phyloP scores from a whole-genome alignment of 53 echinoderm and acorn worm species.

The Echinometra lucunter region DNA sequence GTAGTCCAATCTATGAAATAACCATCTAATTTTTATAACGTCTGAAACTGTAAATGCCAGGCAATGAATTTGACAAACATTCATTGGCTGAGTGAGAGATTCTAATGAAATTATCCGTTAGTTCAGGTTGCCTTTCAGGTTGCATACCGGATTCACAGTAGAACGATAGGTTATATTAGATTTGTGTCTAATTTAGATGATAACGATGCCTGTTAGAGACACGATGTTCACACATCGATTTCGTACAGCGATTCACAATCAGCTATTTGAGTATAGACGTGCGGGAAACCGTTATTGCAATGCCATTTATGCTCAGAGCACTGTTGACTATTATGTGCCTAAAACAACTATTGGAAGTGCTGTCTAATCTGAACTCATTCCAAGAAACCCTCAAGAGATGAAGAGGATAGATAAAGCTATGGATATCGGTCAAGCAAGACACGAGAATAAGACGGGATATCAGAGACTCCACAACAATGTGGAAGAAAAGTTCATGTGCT shows the following conservation, averaged over 20 bases:
- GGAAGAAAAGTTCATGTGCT: background rate
- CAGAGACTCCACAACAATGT: background rate
- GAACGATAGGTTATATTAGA: background rate
- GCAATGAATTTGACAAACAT: too few relatives aligned
- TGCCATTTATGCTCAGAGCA: background rate
- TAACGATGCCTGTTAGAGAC: background rate
- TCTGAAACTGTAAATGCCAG: background rate
- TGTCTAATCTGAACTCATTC: background rate
- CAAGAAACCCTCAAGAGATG: background rate
- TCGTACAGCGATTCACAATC: background rate
- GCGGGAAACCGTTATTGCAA: background rate
- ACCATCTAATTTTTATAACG: background rate
- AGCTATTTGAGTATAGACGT: background rate
- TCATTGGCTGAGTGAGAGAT: background rate
- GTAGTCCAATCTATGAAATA: too few relatives aligned
- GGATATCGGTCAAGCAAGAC: background rate
- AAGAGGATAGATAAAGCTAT: background rate
- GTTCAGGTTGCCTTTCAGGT: background rate
- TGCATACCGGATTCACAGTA: background rate
- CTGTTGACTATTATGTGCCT: background rate
- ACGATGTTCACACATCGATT: too few relatives aligned
- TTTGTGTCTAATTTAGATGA: background rate
- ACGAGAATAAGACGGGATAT: background rate
- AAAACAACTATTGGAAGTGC: background rate
- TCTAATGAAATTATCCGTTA: background rate